Percentiles rank a stretch among this genome's conserved stretches.
Conservation (phyloP, 2,888 invertebrate genomes). For the Lucinisca nassula region DNA sequence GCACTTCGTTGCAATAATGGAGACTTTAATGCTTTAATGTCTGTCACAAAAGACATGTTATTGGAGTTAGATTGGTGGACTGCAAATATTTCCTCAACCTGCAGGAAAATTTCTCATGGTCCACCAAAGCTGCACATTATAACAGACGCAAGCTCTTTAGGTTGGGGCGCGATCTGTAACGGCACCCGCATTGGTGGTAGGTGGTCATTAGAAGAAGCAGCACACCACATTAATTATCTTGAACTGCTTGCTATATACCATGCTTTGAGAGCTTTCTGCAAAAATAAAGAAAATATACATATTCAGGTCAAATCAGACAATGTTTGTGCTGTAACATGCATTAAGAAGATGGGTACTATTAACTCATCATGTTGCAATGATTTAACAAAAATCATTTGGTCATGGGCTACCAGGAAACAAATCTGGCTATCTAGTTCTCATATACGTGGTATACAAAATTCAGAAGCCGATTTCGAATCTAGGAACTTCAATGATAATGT, state of each 20-base stretch:
- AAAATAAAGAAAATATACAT: neutral
- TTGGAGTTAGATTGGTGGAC: slow-evolving; percentile 28
- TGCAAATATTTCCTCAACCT: neutral
- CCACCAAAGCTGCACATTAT: neutral
- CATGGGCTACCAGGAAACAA: slow-evolving; percentile 38
- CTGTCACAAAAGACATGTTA: neutral
- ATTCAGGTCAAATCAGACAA: slow-evolving; percentile 13
- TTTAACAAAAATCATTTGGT: neutral
- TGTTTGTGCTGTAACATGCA: neutral
- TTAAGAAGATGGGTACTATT: slow-evolving; percentile 1
- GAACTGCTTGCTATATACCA: slow-evolving; percentile 11
- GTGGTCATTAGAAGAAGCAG: neutral
- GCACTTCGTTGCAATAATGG: neutral
- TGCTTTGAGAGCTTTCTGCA: slow-evolving; percentile 20
- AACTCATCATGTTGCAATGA: neutral
- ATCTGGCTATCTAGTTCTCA: slow-evolving; percentile 49
- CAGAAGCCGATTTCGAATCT: slow-evolving; percentile 37
- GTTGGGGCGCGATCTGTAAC: slow-evolving; percentile 9
- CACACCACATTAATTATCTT: slow-evolving; percentile 4
- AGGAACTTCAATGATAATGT: slow-evolving; percentile 42
- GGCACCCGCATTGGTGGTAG: slow-evolving; percentile 6
- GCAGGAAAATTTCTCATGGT: slow-evolving; percentile 20
- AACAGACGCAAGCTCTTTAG: slow-evolving; percentile 12
- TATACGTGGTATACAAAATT: slow-evolving; percentile 37
- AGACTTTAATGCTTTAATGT: neutral